Base-by-base conservation (phyloP, 2,797 vertebrate species). In the Rhinoraja longicauda region DNA sequence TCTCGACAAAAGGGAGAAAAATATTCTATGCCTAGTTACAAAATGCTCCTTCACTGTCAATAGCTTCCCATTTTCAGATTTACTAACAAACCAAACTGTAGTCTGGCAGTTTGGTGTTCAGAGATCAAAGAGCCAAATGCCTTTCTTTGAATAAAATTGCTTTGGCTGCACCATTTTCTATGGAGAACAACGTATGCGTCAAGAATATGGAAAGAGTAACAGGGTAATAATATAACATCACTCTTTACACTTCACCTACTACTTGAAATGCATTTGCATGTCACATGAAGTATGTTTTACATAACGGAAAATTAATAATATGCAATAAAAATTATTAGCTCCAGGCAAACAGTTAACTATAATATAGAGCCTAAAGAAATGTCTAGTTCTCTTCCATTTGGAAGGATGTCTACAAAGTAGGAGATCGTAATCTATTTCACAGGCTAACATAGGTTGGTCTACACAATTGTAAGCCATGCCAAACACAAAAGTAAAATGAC, bases 341-440 rank as follows among this genome's bases (percentile, higher is more conserved):
- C 90, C 45, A 75, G 70, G 90, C 70, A 75, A 92, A 72, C 88
- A 75, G 90, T 92, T 92, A 92, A n/a, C 90, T 92, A 92, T 92
- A 53, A 75, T 73, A 92, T 75, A 92, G 70, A 92, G 90, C 90
- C 70, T 73, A 92, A 70, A 92, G 90, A 75, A 92, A 91, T 53
- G 88, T n/a, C 36, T 29, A 45, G 32, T 92, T 70, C 72, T n/a
- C 72, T 39, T 92, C 45, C 72, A 53, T 26, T 73, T 39, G 29
- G 90, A 92, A 73, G 53, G 70, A 92, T 39, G 90, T n/a, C 39
- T 92, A 53, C 5, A 92, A 92, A 75, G 26, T 29, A 92, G 53
- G 21, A 92, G 64, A 45, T n/a, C 15, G 45, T 57, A 75, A 92
- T 92, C 90, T 75, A 73, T 75, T 90, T 64, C 64, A 73, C 39